Base-by-base conservation (phyloP, 1,140 invertebrate species). In the Trissolcus basalis region DNA sequence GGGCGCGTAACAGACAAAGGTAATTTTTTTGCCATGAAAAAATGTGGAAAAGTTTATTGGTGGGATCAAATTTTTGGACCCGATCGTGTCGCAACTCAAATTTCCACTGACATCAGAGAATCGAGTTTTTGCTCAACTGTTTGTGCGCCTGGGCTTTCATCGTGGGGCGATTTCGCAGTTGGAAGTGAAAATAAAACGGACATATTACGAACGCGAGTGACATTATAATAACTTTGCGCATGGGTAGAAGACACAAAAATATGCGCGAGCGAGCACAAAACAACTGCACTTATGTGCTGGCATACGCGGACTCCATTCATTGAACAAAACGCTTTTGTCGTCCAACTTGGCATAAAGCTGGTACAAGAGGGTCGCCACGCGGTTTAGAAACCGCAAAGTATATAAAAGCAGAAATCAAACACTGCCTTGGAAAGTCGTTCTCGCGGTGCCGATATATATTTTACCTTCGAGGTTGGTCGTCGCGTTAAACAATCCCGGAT, bases 311-410 rank as follows among this genome's bases (percentile, higher is more conserved):
- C 75, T 27, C 19, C 56, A 68, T 79, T 80, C 78, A 80, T 78
- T 76, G 81, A 81, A 85, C 84, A 85, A 85, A 85, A 83, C 79
- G 81, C 84, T 83, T 85, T 86, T 85, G 83, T 85, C 78, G 78
- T 82, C 73, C 67, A 49, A 74, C 60, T 68, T 35, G 51, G 68
- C 60, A 82, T 82, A 84, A 85, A 81, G 82, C 81, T 73, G 73
- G 49, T 54, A 58, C 56, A 78, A 79, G 68, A 65, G 64, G 67
- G 75, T 73, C 61, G 72, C 70, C n/a, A 54, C 69, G 67, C 69
- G 71, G 73, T 83, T 81, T 73, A 69, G 74, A 70, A 80, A 83
- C 80, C 81, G 73, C 80, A 77, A 81, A 79, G 80, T 84, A 81
- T 80, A 83, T 82, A 80, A 82, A 82, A 64, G 78, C 79, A 77